Base-by-base conservation (phyloP, 2,113 vertebrate genomes). In the Sakesphorus luctuosus region DNA sequence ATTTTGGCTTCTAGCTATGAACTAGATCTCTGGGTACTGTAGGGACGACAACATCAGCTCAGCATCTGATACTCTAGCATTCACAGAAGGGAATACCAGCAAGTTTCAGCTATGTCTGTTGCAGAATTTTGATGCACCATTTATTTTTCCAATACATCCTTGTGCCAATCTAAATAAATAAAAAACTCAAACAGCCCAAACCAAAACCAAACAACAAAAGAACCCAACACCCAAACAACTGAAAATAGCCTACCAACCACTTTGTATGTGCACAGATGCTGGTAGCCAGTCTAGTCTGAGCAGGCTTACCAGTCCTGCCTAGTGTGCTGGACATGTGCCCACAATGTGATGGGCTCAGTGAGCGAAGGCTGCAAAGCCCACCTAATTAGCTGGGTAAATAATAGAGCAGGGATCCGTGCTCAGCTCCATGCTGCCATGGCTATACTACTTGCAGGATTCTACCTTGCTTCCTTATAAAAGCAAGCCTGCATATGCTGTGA, bases 301-400 rank as follows among this genome's bases (percentile, higher is more conserved):
- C 35, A 79, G 62, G 21, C 33, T 68, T 5, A 59, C 28, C 43
- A 67, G 3, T 63, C 43, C 78, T 58, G 44, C 36, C 74, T 31
- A 1, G 8, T 9, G 33, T 74, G 43, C 69, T 43, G 78, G 65
- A 74, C 13, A 1, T 3, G 9, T 35, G 24, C 62, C 58, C 31
- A 15, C 63, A 44, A 13, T 0, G 5, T 13, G 40, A 82, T 3
- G 33, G 31, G 23, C 33, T 74, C 25, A 2, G 61, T 2, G 1
- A 84, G 43, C 0, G 4, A 67, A 75, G 18, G 33, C 85, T 83
- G 31, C n/a, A 68, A 23, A n/a, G 19, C 52, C 50, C 47, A 38
- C 33, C 36, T 33, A n/a, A 73, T 55, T 65, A 86, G 25, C 40
- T 68, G 35, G 59, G 14, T 65, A 84, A 92, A 56, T 58, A 68